Evolutionary conservation across 2,888 invertebrate species (phyloP).

Genomic region (Meta bourneti): DNA sequence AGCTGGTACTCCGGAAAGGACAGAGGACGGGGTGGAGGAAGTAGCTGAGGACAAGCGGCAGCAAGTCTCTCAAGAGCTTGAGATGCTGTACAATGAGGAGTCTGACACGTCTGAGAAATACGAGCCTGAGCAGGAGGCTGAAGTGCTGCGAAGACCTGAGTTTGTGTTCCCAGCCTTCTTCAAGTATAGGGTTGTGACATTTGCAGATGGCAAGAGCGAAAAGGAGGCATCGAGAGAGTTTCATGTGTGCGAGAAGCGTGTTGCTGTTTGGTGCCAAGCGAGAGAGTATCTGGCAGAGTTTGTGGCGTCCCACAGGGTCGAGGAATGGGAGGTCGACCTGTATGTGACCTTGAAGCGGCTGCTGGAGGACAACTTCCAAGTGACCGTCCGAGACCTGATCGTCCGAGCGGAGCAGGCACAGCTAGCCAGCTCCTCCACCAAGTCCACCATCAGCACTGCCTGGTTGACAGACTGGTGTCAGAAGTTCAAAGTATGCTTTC

Average conservation of each 20-base stretch:
- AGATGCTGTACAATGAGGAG: slow-evolving; percentile 72
- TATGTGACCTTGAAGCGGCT: slow-evolving; percentile 68
- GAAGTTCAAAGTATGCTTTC: slow-evolving; percentile 71
- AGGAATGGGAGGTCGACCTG: slow-evolving; percentile 73
- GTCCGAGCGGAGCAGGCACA: slow-evolving; percentile 70
- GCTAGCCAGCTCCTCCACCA: slow-evolving; percentile 42
- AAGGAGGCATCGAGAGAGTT: slow-evolving; percentile 66
- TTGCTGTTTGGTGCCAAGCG: slow-evolving; percentile 65
- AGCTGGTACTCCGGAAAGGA: slow-evolving; percentile 47
- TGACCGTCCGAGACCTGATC: slow-evolving; percentile 70
- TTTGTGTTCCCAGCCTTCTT: slow-evolving; percentile 64
- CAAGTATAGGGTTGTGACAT: slow-evolving; percentile 37
- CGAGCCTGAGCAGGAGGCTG: slow-evolving; percentile 32
- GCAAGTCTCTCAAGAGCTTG: slow-evolving; percentile 68
- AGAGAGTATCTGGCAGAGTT: slow-evolving; percentile 50
- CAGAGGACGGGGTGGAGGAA: slow-evolving; percentile 16
- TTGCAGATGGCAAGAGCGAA: slow-evolving; percentile 62
- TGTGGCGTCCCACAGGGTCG: slow-evolving; percentile 31
- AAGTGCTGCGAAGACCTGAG: slow-evolving; percentile 44
- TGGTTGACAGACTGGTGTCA: slow-evolving; percentile 73
- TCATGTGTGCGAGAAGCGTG: slow-evolving; percentile 69
- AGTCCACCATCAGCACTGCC: slow-evolving; percentile 56
- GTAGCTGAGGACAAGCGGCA: slow-evolving; percentile 48
- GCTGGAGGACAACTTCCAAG: slow-evolving; percentile 50
- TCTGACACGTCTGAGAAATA: slow-evolving; percentile 49